Conservation (phyloP, 2,113 vertebrate species). For the Corapipo altera region DNA sequence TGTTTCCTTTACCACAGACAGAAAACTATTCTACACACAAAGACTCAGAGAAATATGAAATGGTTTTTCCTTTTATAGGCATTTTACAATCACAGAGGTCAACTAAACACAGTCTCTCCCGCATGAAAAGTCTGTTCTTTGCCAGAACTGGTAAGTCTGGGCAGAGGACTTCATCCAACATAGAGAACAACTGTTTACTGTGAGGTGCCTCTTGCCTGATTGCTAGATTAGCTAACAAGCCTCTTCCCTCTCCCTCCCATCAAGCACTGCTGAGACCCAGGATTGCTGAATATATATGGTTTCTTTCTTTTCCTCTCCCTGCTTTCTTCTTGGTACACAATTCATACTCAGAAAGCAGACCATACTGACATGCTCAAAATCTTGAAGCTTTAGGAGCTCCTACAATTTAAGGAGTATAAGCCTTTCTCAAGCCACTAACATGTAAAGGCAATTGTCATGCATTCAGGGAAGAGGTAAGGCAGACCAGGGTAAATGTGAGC, state of each 20-base stretch:
- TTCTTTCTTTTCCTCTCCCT: neutral
- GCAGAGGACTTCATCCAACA: neutral
- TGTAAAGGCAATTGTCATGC: neutral
- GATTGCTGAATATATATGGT: neutral
- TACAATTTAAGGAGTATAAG: neutral
- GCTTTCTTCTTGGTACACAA: neutral
- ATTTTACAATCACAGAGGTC: conserved; percentile 4
- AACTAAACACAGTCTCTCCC: neutral
- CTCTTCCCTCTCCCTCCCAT: neutral
- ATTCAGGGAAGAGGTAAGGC: neutral
- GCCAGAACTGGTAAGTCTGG: neutral
- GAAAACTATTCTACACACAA: neutral
- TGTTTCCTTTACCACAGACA: neutral
- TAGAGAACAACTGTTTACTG: neutral
- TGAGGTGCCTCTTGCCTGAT: neutral
- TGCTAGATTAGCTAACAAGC: neutral
- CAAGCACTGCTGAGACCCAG: neutral
- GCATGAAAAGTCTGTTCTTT: neutral
- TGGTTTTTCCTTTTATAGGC: conserved; percentile 51
- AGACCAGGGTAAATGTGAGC: neutral
- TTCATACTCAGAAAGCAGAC: neutral
- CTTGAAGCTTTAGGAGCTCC: neutral
- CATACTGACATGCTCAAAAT: neutral
- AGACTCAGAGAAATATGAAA: neutral
- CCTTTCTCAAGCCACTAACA: neutral